phyloP scores from a whole-genome alignment of 2,113 vertebrate genomes.

The Pseudorhombus dupliciocellatus region DNA sequence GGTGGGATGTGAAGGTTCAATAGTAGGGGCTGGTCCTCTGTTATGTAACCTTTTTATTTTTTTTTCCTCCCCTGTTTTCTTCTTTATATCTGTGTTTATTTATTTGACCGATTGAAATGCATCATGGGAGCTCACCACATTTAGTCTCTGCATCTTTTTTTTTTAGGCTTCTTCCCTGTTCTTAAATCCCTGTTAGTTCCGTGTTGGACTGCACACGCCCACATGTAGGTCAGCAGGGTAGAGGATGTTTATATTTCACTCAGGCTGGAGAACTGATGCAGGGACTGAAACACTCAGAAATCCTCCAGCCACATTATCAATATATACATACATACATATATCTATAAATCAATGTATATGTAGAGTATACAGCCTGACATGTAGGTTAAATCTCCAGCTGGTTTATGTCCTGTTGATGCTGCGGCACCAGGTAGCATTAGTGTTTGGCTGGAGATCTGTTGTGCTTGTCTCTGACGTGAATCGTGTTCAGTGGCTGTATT shows the following conservation, averaged over 20 bases:
- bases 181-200: conserved; percentile 27
- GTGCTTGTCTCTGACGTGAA: neutral
- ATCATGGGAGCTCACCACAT: conserved; percentile 25
- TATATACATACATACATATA: neutral
- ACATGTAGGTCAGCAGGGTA: conserved; percentile 23
- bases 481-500: conserved; percentile 3
- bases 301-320: conserved; percentile 9
- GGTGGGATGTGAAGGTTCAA: conserved; percentile 63
- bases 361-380: neutral
- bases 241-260: conserved; percentile 17
- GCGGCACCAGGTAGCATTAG: neutral
- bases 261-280: conserved; percentile 9
- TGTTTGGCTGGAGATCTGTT: neutral
- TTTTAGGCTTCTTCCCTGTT: neutral
- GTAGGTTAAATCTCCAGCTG: conserved; percentile 1
- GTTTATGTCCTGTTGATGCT: neutral
- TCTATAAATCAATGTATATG: neutral
- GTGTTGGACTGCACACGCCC: conserved; percentile 4
- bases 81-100: conserved; percentile 64
- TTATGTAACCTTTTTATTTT: conserved; percentile 55
- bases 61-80: neutral
- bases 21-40: conserved; percentile 81
- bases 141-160: conserved; percentile 15
- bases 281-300: conserved; percentile 7
- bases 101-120: conserved; percentile 60